Evolutionary conservation across 2,888 invertebrate genomes (phyloP).

Genomic region (Rhogogaster chlorosoma): DNA sequence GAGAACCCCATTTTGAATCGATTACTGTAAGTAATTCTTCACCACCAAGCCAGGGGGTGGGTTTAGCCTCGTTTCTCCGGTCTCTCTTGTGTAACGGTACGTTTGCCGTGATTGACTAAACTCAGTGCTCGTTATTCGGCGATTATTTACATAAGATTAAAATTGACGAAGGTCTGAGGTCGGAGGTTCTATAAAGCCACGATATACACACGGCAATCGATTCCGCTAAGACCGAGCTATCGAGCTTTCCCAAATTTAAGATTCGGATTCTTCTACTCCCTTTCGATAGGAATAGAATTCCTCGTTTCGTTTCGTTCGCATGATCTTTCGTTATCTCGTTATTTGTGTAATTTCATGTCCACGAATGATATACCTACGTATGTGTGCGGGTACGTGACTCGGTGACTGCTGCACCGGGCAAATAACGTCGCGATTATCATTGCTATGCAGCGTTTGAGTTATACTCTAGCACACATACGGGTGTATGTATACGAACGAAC

Average conservation of each 20-base stretch:
- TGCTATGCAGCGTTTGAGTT: slow-evolving; percentile 37
- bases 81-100: not conserved
- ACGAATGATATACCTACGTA: not conserved
- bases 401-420: not conserved
- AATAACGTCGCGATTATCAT: slow-evolving; percentile 35
- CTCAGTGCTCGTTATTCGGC: not conserved
- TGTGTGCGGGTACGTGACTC: slow-evolving; percentile 1
- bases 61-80: not conserved
- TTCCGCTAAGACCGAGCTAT: not conserved
- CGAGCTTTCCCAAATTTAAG: not conserved
- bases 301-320: not conserved
- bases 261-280: not conserved
- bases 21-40: not conserved
- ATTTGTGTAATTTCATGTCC: not conserved
- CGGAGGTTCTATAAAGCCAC: not conserved
- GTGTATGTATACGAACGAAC: not conserved
- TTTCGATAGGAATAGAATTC: too few species aligned
- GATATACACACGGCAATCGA: not conserved
- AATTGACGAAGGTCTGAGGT: not conserved
- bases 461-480: slow-evolving; percentile 23
- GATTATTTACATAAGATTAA: not conserved
- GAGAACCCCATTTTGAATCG: not conserved
- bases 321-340: not conserved
- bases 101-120: not conserved
- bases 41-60: not conserved